These are phyloP conservation scores for Pipistrellus nathusii DNA, from an alignment of 2,797 vertebrate genomes.

Conservation along the genomic window DNA sequence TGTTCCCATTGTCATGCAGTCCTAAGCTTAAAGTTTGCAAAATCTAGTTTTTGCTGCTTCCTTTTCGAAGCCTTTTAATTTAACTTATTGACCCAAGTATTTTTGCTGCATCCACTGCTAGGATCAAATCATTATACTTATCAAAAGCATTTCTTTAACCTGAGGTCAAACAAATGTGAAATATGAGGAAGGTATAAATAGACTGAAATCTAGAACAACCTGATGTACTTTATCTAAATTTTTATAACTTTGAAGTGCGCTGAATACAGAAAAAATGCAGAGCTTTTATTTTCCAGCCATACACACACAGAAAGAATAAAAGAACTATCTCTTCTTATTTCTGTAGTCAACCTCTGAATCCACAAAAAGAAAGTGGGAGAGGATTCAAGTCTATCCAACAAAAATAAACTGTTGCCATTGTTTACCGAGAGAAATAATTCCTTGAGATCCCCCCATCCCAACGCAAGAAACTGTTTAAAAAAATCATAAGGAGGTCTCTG, in stretches of 20 bases:
- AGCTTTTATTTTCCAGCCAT: constrained; percentile 74
- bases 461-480: not conserved
- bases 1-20: constrained; percentile 32
- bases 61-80: constrained; percentile 69
- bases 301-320: constrained; percentile 24
- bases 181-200: constrained; percentile 75
- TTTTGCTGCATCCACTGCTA: constrained; percentile 74
- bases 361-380: constrained; percentile 39
- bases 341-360: constrained; percentile 60
- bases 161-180: constrained; percentile 76
- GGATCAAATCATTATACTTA: constrained; percentile 75
- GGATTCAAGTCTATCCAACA: constrained; percentile 23
- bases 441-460: not conserved
- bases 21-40: constrained; percentile 68
- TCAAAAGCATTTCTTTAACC: constrained; percentile 80
- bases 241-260: constrained; percentile 76
- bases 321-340: constrained; percentile 48
- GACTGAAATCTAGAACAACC: constrained; percentile 75
- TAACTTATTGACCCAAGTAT: constrained; percentile 72
- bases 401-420: constrained; percentile 67
- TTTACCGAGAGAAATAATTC: constrained; percentile 70
- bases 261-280: constrained; percentile 64
- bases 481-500: constrained; percentile 29
- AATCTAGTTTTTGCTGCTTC: constrained; percentile 71
- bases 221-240: constrained; percentile 72